phyloP scores from a whole-genome alignment of 92 coral and sea anemone species.

The Virgularia gustaviana region DNA sequence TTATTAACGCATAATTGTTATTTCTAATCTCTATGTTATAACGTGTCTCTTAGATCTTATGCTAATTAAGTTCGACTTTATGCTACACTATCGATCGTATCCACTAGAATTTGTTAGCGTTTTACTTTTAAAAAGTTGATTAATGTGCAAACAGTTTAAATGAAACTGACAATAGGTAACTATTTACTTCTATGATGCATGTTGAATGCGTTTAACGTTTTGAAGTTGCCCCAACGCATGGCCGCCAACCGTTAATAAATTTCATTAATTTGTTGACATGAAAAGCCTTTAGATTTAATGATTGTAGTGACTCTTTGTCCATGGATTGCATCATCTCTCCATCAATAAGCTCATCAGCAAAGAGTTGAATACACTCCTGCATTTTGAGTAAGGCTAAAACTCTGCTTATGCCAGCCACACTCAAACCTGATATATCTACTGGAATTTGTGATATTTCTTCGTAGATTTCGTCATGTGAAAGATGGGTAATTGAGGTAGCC shows the following conservation, averaged over 20 bases:
- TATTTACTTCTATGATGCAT: too few species aligned
- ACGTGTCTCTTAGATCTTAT: too few species aligned
- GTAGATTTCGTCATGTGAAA: not conserved
- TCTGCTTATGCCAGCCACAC: not conserved
- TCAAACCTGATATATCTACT: not conserved
- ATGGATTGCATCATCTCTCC: not conserved
- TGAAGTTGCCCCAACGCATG: not conserved
- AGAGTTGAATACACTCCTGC: not conserved
- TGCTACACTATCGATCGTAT: too few species aligned
- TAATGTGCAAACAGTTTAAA: too few species aligned
- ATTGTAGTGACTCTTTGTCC: not conserved
- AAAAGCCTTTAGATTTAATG: not conserved
- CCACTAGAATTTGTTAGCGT: too few species aligned
- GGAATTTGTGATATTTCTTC: not conserved
- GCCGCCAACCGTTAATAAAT: slow-evolving; percentile 6
- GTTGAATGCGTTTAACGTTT: too few species aligned
- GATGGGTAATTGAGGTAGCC: too few species aligned
- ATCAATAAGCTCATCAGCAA: not conserved
- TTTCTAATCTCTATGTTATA: too few species aligned
- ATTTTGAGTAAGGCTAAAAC: not conserved
- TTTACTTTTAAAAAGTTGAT: too few species aligned
- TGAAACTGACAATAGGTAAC: too few species aligned
- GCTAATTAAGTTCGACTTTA: too few species aligned
- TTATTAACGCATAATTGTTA: too few species aligned
- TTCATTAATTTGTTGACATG: slow-evolving; percentile 10